Base-by-base conservation (phyloP, 1,140 invertebrate species). In the Heliconius hermathena region DNA sequence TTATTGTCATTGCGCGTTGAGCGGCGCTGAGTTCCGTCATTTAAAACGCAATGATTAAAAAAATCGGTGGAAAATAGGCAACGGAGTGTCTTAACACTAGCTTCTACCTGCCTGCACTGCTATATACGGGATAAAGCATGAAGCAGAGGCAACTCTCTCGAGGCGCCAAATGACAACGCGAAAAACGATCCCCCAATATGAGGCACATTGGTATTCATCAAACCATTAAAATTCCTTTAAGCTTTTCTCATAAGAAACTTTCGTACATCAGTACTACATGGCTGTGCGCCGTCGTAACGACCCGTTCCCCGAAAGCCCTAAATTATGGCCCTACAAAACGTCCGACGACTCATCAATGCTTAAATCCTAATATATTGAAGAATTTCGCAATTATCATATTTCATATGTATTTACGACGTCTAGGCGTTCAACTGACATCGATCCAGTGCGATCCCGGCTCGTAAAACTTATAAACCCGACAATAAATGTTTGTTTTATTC, bases 301-400 rank as follows among this genome's bases (percentile, higher is more conserved):
- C 54, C 49, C 52, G 85, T 93, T 93, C 91, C 89, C 36, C 89
- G 91, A 94, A 94, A 87, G 75, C 70, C 57, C 73, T 77, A 74
- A 92, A 90, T 94, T 94, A 94, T 91, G 85, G 87, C 84, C 88
- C 86, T 84, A 93, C 93, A 93, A 93, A 94, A 94, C 92, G 90
- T 92, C 93, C 88, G 84, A 82, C 86, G 90, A 90, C 92, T 93
- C 92, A 89, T 93, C 91, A 94, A 94, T 93, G 93, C 90, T 93
- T 89, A 91, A 93, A 93, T 93, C 90, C 89, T 92, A 93, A 94
- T 94, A 93, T 93, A 93, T 93, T 93, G 88, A 90, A 94, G 93
- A 94, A 93, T 93, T 93, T 93, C 83, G 91, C 92, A 94, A 94
- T 94, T 94, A 94, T 94, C 92, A 94, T 94, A 94, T 91, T 93